A percentile compares a stretch with the other conserved stretches of the same genome.
Evolutionary conservation across 2,113 vertebrate genomes (phyloP).

Genomic region (Ia io): DNA sequence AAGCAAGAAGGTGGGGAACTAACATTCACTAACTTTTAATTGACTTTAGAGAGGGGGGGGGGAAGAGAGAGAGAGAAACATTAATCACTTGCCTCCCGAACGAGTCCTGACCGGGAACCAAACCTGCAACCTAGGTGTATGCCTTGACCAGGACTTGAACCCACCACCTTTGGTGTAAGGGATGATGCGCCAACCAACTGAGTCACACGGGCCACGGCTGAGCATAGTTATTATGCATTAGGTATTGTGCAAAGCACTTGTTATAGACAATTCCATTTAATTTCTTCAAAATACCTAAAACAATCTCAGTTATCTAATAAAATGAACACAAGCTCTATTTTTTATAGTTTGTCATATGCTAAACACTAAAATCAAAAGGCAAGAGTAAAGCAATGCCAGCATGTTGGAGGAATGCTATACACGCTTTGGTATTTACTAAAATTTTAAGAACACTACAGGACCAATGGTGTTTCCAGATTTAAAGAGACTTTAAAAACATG

Average conservation of each 20-base stretch:
- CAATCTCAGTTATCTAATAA: neutral
- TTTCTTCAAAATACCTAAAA: conserved; percentile 38
- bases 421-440: conserved; percentile 17
- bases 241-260: neutral
- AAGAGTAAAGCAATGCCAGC: neutral
- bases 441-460: neutral
- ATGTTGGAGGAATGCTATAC: neutral
- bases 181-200: neutral
- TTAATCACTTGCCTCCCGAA: neutral
- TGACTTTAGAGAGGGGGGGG: neutral
- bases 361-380: conserved; percentile 46
- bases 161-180: neutral
- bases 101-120: neutral
- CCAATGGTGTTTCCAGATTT: neutral
- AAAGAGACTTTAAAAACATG: conserved; percentile 15
- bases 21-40: neutral
- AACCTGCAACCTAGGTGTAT: neutral
- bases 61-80: neutral
- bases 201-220: neutral
- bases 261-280: neutral
- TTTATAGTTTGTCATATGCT: neutral
- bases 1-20: conserved; percentile 16
- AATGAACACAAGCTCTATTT: neutral
- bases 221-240: neutral
- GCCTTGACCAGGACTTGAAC: neutral